Conservation (phyloP, 1,140 invertebrate genomes). For the Adelges cooleyi region DNA sequence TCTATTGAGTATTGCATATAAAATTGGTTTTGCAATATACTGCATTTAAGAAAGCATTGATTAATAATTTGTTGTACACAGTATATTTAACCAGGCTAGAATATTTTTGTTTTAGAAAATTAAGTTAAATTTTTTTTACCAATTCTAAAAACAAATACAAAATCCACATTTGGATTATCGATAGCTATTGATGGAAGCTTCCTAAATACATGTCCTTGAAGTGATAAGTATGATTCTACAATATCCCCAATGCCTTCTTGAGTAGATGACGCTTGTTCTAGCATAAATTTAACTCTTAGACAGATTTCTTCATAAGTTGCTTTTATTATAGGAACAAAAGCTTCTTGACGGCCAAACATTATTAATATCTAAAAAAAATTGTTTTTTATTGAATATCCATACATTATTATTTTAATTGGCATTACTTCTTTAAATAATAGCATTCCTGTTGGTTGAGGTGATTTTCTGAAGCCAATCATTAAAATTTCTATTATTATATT, state of each 20-base stretch:
- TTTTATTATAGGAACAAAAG: background rate
- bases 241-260: slow-evolving; percentile 7
- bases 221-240: slow-evolving; percentile 14
- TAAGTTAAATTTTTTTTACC: background rate
- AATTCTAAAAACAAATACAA: slow-evolving; percentile 9
- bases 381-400: too few species aligned
- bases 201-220: slow-evolving; percentile 17
- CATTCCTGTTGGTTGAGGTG: slow-evolving; percentile 11
- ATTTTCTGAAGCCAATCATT: slow-evolving; percentile 18
- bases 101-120: too few species aligned
- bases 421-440: slow-evolving; percentile 23
- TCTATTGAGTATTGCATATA: too few species aligned
- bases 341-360: slow-evolving; percentile 5
- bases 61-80: too few species aligned
- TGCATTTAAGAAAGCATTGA: too few species aligned
- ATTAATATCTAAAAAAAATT: slow-evolving; percentile 17
- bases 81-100: too few species aligned
- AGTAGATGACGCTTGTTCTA: slow-evolving; percentile 11
- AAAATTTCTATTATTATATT: slow-evolving; percentile 19
- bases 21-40: too few species aligned
- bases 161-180: slow-evolving; percentile 3
- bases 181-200: background rate
- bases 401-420: background rate
- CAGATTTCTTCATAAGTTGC: slow-evolving; percentile 24
- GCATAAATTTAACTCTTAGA: background rate